A percentile compares a stretch with the other conserved stretches of the same genome.
These are phyloP conservation scores for Gobiocypris rarus DNA, from an alignment of 2,113 vertebrate genomes.

Conservation along the genomic window DNA sequence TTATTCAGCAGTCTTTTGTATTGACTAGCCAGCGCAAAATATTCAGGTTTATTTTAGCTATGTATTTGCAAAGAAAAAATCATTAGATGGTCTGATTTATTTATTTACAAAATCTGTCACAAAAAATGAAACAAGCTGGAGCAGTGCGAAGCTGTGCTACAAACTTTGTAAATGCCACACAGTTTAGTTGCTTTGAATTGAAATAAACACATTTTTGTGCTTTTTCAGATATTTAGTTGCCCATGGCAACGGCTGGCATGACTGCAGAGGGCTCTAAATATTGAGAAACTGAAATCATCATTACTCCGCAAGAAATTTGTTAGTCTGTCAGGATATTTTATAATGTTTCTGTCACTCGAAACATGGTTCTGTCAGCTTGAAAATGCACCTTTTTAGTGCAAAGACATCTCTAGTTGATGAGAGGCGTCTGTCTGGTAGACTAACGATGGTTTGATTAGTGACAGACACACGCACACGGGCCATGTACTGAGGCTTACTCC, in stretches of 20 bases:
- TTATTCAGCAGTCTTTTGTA: not conserved
- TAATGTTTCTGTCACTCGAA: not conserved
- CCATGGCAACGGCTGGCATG: not conserved
- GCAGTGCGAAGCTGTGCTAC: not conserved
- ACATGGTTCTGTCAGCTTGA: not conserved
- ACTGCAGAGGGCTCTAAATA: constrained; percentile 8
- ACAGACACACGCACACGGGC: no score
- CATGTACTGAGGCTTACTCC: not conserved
- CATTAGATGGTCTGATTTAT: no score
- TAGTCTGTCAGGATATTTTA: constrained; percentile 2
- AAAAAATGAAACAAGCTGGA: not conserved
- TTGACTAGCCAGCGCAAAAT: not conserved
- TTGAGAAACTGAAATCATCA: not conserved
- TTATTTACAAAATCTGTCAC: not conserved
- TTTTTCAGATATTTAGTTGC: not conserved
- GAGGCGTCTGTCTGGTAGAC: not conserved
- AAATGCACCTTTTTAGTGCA: not conserved
- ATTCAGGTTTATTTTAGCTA: no score
- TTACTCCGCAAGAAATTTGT: not conserved
- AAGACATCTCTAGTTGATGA: not conserved
- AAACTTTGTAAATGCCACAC: not conserved
- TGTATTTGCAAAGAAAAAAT: no score
- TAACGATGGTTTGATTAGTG: constrained; percentile 5
- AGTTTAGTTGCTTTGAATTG: not conserved
- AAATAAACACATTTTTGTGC: not conserved